These are phyloP conservation scores for Microcaecilia unicolor DNA, from an alignment of 2,797 vertebrate species.

Conservation along the genomic window DNA sequence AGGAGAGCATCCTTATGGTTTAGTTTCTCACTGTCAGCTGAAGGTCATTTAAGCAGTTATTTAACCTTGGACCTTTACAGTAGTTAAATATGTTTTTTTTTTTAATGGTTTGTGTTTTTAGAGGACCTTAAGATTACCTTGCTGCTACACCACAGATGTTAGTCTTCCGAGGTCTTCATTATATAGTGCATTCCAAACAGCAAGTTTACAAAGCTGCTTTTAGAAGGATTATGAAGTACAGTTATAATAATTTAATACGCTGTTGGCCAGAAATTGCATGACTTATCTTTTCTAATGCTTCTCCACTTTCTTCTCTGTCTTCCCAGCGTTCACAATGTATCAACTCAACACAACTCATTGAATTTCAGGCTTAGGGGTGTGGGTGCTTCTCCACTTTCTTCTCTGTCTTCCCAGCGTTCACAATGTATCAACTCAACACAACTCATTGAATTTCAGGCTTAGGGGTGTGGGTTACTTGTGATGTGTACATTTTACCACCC, in stretches of 20 bases:
- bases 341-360: conserved; percentile 29
- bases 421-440: conserved; percentile 36
- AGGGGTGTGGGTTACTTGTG: too few relatives aligned
- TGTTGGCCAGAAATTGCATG: conserved; percentile 39
- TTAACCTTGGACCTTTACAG: neutral
- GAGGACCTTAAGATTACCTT: conserved; percentile 30
- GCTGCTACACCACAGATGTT: conserved; percentile 61
- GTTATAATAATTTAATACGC: conserved; percentile 31
- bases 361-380: too few relatives aligned
- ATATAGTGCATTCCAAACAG: conserved; percentile 34
- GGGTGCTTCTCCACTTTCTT: too few relatives aligned
- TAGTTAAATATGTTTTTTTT: conserved; percentile 36
- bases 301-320: conserved; percentile 38
- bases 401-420: conserved; percentile 34
- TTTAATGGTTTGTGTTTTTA: too few relatives aligned
- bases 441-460: too few relatives aligned
- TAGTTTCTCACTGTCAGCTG: conserved; percentile 8
- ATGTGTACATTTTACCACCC: conserved; percentile 18
- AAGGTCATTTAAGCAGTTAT: conserved; percentile 13
- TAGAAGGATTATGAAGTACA: conserved; percentile 51
- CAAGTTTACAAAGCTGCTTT: conserved; percentile 53
- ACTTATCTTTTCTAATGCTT: conserved; percentile 39
- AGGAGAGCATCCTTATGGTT: neutral
- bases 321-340: conserved; percentile 38
- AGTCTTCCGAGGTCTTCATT: conserved; percentile 41